Conservation (phyloP, 2,797 vertebrate genomes). For the Hafferia zeledoni region DNA sequence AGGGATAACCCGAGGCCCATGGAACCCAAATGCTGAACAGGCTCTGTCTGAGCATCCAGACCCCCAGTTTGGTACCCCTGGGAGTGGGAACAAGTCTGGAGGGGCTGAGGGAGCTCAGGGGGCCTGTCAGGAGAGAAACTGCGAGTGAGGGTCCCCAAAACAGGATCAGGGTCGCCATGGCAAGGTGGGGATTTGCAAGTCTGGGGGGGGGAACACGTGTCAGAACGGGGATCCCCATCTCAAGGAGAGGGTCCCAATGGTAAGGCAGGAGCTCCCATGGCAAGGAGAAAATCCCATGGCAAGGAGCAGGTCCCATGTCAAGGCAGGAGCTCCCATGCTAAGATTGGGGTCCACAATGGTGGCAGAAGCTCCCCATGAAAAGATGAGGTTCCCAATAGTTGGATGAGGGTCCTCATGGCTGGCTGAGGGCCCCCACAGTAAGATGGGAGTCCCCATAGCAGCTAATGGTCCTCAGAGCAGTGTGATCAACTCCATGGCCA, state of each 20-base stretch:
- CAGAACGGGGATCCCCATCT: background rate
- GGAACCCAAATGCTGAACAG: accelerated
- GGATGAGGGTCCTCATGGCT: background rate
- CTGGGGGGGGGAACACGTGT: accelerated
- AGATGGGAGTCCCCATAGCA: background rate
- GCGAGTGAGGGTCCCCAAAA: accelerated
- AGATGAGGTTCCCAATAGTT: background rate
- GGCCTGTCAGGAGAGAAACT: background rate
- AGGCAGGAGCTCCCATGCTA: accelerated
- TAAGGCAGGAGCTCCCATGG: no score
- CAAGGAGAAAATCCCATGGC: no score
- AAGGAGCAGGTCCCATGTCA: no score
- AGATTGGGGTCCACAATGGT: no score
- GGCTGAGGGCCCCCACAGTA: no score
- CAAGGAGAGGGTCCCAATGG: background rate
- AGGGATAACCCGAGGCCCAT: background rate
- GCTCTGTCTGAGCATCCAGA: background rate
- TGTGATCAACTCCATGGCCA: background rate
- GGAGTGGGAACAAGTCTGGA: background rate
- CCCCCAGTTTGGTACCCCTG: accelerated
- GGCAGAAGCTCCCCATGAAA: background rate
- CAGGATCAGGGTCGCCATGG: background rate
- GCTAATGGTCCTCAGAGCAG: background rate
- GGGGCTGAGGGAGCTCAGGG: background rate
- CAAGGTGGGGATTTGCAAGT: background rate